Base-by-base conservation (phyloP, 2,888 invertebrate species). In the Diloba caeruleocephala region DNA sequence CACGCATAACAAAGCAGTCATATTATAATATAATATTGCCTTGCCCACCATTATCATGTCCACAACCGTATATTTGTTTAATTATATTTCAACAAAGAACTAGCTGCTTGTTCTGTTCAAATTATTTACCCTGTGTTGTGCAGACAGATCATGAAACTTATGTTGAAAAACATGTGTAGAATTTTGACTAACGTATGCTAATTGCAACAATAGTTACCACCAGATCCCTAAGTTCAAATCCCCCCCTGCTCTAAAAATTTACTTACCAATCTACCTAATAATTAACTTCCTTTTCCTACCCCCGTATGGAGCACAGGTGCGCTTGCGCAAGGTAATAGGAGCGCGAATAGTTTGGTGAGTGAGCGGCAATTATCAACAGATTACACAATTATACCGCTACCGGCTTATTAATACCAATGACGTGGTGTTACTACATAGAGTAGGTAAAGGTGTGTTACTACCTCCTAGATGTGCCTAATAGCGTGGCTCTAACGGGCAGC, bases 381-480 rank as follows among this genome's bases (percentile, higher is more conserved):
- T 85, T 83, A 85, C 84, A 80, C 86, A 84, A 87, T 88, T 87
- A 89, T 83, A 83, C 55, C 82, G 83, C 78, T 60, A 67, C 74
- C 65, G 83, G 91, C 92, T 92, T 91, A 91, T 92, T 92, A 92
- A 82, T 76, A 79, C 79, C 82, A 66, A 92, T 92, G 92, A 92
- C 91, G 90, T 64, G 78, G 78, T 79, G 71, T 80, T 85, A 84
- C 73, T 56, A 13, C 33, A 57, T 36, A 49, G 52, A 49, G 17
- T 28, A 58, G 41, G 14, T 14, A 58, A 53, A 54, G 1, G 13
- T 8, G 50, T 38, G 13, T 10, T 3, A 1, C 0, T 10, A 17
- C 17, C 3, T 17, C n/a, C 17, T 21, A 21, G 21, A 7, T 21
- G 1, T 21, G n/a, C n/a, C n/a, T n/a, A n/a, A n/a, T n/a, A n/a